These are phyloP conservation scores for Ptychobarbus kaznakovi DNA, from an alignment of 2,797 vertebrate species.

Conservation along the genomic window DNA sequence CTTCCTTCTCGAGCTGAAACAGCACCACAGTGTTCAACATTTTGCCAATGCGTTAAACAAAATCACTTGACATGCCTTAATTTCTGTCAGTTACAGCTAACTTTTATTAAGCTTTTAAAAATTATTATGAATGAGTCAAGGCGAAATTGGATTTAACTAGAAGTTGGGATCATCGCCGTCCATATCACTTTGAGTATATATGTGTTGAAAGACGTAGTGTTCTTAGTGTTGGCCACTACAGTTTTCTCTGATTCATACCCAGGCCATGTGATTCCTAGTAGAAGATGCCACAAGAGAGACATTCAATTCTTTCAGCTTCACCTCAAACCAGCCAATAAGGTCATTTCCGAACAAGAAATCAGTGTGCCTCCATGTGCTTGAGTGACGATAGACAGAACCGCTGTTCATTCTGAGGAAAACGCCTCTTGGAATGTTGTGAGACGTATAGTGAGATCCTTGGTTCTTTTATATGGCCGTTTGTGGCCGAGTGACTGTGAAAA, in stretches of 20 bases:
- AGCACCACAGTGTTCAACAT: not conserved
- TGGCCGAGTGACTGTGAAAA: conserved; percentile 34
- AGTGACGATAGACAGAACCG: conserved; percentile 51
- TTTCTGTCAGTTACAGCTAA: not conserved
- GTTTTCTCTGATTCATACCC: conserved; percentile 48
- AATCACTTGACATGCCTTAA: not conserved
- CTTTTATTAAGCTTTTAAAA: not conserved
- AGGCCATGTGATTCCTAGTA: conserved; percentile 51
- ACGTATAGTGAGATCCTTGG: conserved; percentile 20
- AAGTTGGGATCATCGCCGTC: conserved; percentile 34
- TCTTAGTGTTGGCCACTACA: conserved; percentile 27
- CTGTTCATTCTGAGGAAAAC: conserved; percentile 49
- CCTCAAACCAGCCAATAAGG: conserved; percentile 42
- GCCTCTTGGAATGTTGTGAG: conserved; percentile 50
- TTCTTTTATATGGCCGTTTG: conserved; percentile 41
- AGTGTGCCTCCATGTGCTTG: conserved; percentile 53
- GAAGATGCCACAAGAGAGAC: conserved; percentile 42
- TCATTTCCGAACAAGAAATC: conserved; percentile 55
- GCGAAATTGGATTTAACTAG: conserved; percentile 58
- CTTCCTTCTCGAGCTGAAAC: not conserved
- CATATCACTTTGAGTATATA: conserved; percentile 18
- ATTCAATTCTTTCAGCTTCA: conserved; percentile 44
- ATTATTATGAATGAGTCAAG: conserved; percentile 32
- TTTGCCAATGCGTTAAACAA: conserved; percentile 7
- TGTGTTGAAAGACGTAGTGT: conserved; percentile 47